A percentile compares a stretch with the other conserved stretches of the same genome.
Conservation (phyloP, 2,888 invertebrate species). For the Serrognathus titanus region DNA sequence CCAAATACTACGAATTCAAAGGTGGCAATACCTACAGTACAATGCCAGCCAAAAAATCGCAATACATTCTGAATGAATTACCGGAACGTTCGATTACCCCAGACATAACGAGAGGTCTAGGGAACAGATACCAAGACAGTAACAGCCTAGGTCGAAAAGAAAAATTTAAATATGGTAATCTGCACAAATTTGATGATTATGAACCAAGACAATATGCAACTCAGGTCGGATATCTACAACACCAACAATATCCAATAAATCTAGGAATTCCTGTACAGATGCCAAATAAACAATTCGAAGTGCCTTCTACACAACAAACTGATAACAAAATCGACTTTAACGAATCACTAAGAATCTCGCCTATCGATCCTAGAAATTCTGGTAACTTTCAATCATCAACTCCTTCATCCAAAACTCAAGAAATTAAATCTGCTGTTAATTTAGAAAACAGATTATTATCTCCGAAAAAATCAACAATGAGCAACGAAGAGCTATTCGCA, state of each 20-base stretch:
- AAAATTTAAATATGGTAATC: constrained; percentile 3
- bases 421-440: constrained; percentile 51
- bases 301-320: constrained; percentile 17
- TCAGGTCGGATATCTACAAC: constrained; percentile 24
- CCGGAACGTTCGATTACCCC: constrained; percentile 52
- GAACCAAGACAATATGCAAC: not conserved
- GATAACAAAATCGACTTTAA: constrained; percentile 20
- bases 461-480: constrained; percentile 70
- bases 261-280: constrained; percentile 41
- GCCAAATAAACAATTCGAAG: constrained; percentile 21
- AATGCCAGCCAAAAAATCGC: constrained; percentile 49
- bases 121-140: constrained; percentile 26
- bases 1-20: constrained; percentile 9
- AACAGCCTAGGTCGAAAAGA: constrained; percentile 1
- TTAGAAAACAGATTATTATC: constrained; percentile 56
- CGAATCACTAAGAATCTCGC: constrained; percentile 60
- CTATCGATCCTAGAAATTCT: constrained; percentile 62
- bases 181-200: not conserved
- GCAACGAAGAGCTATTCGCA: constrained; percentile 74
- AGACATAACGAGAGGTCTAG: constrained; percentile 52
- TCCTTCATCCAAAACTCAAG: constrained; percentile 51
- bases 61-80: constrained; percentile 43
- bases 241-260: constrained; percentile 21
- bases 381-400: constrained; percentile 65
- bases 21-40: constrained; percentile 43